Evolutionary conservation across 2,888 invertebrate genomes (phyloP).

Genomic region (Drosophila suboccidentalis): DNA sequence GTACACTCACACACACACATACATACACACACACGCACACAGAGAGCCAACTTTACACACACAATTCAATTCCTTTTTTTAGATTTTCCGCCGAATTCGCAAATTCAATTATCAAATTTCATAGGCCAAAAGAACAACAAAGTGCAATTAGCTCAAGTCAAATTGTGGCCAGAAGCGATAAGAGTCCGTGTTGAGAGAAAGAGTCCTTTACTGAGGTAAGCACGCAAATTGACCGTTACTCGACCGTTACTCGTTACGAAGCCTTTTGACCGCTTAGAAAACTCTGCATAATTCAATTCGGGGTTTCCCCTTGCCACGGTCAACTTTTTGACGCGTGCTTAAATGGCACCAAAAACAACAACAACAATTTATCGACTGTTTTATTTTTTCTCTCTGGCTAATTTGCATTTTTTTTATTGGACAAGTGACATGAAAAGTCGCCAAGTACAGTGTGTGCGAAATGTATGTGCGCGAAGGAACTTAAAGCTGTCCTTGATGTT

Average conservation of each 20-base stretch:
- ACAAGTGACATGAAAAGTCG: constrained; percentile 27
- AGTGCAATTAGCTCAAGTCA: constrained; percentile 9
- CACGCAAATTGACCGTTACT: constrained; percentile 18
- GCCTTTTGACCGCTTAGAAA: constrained; percentile 15
- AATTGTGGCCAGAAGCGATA: background rate
- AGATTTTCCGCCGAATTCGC: background rate
- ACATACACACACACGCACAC: background rate
- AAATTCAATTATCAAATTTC: constrained; percentile 16
- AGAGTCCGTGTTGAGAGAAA: background rate
- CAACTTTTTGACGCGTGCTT: constrained; percentile 37
- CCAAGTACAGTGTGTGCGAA: constrained; percentile 9
- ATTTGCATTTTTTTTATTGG: constrained; percentile 52
- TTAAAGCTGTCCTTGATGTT: constrained; percentile 12
- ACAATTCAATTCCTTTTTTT: background rate
- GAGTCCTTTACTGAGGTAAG: constrained; percentile 34
- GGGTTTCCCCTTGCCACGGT: background rate
- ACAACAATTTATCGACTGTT: constrained; percentile 7
- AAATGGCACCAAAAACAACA: constrained; percentile 27
- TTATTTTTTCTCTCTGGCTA: constrained; percentile 32
- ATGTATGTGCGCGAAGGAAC: constrained; percentile 13
- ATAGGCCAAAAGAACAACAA: background rate
- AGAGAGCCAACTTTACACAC: background rate
- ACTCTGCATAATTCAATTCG: constrained; percentile 61
- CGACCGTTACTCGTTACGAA: constrained; percentile 6
- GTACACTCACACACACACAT: constrained; percentile 5